A percentile compares a stretch with the other conserved stretches of the same genome.
These are phyloP conservation scores for Apamea epomidion DNA, from an alignment of 2,888 invertebrate species.

Conservation along the genomic window DNA sequence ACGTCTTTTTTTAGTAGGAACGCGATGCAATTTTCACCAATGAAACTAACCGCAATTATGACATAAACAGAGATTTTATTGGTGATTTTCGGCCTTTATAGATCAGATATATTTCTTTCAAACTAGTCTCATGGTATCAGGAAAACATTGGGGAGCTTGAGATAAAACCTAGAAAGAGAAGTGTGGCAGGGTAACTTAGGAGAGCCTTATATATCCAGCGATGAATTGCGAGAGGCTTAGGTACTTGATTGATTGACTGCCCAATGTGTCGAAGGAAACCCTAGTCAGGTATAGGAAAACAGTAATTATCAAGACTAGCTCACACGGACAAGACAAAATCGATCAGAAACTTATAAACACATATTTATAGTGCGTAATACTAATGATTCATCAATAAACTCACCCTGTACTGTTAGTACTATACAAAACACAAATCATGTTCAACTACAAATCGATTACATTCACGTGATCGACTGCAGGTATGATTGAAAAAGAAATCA, in stretches of 20 bases:
- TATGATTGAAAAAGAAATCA: constrained; percentile 48
- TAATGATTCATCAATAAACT: constrained; percentile 20
- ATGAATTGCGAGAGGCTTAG: not conserved
- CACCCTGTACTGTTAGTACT: constrained; percentile 4
- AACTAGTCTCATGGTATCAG: not conserved
- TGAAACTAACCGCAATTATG: too few species aligned
- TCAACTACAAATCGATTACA: constrained; percentile 34
- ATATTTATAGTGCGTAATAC: not conserved
- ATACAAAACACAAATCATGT: constrained; percentile 24
- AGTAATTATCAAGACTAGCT: not conserved
- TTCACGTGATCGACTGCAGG: constrained; percentile 20
- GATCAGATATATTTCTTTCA: not conserved
- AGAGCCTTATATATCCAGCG: not conserved
- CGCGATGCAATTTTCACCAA: not conserved
- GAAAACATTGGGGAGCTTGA: not conserved
- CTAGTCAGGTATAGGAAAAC: not conserved
- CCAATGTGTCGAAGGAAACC: not conserved
- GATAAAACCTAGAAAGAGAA: not conserved
- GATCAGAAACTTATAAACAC: not conserved
- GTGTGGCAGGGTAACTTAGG: not conserved
- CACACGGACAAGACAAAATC: not conserved
- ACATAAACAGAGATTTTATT: not conserved
- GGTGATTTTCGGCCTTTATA: not conserved
- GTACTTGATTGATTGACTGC: not conserved
- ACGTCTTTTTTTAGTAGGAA: not conserved